Evolutionary conservation across 1,140 invertebrate genomes (phyloP), one percentile per base, ranked within the genome.

Genomic region (Aphis craccivora): DNA sequence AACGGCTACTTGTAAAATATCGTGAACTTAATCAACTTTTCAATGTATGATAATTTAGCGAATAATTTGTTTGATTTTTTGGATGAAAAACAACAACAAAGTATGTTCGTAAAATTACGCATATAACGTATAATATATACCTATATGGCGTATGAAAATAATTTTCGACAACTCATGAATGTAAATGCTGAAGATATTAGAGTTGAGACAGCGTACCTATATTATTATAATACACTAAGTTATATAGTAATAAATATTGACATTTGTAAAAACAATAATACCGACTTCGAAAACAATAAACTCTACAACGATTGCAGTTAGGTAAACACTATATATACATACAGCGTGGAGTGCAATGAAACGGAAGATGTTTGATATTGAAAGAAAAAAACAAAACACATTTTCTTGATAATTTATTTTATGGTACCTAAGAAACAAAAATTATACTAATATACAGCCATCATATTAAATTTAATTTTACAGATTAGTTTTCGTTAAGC

Each of bases 261-360:
- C 18, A 51, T 51, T 51, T 51, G 48, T 51, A 67, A 76, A 76
- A 76, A 76, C 14, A 30, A 40, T 40, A 67, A 67, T 67, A 76
- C 0, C 18, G 30, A 76, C 18, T n/a, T 76, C 18, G 14, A 18
- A 0, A n/a, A n/a, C 30, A 18, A 76, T n/a, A 18, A 67, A 14
- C 3, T 67, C 0, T 30, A 67, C 30, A 76, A n/a, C 30, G 60
- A n/a, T 76, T 76, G 14, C 30, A n/a, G 14, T 76, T n/a, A 3
- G 3, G 22, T 8, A n/a, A n/a, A n/a, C n/a, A n/a, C n/a, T n/a
- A n/a, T n/a, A 30, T 4, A 2, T 8, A 30, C 0, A 11, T 67
- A 67, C 14, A 67, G 30, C n/a, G 0, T 76, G 30, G 60, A 76
- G 30, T 76, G 60, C 4, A n/a, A n/a, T n/a, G 30, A 76, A 18